Conservation (phyloP, 2,113 vertebrate species). For the Cynoglossus semilaevis region DNA sequence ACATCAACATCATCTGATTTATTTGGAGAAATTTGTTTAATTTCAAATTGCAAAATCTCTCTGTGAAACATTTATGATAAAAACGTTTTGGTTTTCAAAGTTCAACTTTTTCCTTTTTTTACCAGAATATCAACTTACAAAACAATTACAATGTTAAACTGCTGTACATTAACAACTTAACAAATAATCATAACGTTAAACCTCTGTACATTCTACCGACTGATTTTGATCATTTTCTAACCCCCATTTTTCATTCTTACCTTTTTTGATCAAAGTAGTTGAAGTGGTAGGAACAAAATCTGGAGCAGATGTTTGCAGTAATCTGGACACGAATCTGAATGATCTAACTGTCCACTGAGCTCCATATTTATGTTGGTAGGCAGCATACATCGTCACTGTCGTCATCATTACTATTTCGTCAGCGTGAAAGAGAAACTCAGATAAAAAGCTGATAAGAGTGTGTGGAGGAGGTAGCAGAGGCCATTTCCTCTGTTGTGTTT, state of each 20-base stretch:
- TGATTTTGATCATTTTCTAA: too few species aligned
- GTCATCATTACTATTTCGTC: neutral
- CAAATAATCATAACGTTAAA: too few species aligned
- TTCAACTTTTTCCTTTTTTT: too few species aligned
- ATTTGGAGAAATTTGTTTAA: neutral
- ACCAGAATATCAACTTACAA: too few species aligned
- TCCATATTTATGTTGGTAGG: conserved; percentile 23
- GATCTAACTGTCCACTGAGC: neutral
- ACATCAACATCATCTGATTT: too few species aligned
- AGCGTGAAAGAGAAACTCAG: conserved; percentile 22
- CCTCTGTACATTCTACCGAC: too few species aligned
- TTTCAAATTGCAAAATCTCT: neutral
- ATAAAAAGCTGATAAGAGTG: conserved; percentile 4
- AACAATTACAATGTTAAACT: too few species aligned
- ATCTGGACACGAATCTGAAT: conserved; percentile 17
- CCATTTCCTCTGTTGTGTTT: conserved; percentile 55
- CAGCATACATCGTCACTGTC: conserved; percentile 13
- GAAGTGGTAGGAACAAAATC: neutral
- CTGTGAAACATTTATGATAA: too few species aligned
- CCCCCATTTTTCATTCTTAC: conserved; percentile 26
- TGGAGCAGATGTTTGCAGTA: conserved; percentile 18
- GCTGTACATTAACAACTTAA: too few species aligned
- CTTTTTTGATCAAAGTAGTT: conserved; percentile 39
- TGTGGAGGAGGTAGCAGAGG: neutral
- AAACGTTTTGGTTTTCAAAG: too few species aligned